Evolutionary conservation across 2,113 vertebrate species (phyloP).

Genomic region (Cyanoderma ruficeps): DNA sequence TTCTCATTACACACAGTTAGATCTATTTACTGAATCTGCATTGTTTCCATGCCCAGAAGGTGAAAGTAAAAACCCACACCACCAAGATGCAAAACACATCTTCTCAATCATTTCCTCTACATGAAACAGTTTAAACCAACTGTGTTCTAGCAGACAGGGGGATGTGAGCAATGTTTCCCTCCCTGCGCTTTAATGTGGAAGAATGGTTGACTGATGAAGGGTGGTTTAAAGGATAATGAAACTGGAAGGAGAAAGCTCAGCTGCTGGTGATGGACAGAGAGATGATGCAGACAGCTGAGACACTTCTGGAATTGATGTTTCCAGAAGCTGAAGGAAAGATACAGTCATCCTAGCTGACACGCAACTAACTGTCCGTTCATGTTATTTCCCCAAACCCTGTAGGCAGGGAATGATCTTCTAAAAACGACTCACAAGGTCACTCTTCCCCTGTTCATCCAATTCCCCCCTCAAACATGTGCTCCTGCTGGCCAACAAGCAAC

Average conservation of each 20-base stretch:
- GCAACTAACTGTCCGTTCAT: background rate
- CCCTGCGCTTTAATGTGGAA: background rate
- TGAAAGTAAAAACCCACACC: background rate
- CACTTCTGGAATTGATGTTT: background rate
- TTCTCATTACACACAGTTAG: background rate
- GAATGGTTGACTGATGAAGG: background rate
- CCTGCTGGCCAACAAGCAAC: background rate
- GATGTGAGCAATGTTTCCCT: background rate
- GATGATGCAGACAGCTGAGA: background rate
- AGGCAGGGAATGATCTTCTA: background rate
- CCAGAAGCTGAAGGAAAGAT: background rate
- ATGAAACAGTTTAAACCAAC: background rate
- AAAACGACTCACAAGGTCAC: background rate
- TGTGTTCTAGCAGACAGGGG: background rate
- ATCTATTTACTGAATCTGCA: background rate
- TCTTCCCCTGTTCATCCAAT: background rate
- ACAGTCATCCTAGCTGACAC: background rate
- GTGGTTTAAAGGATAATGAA: background rate
- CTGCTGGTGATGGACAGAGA: background rate
- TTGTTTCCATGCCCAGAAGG: background rate
- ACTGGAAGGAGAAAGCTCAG: background rate
- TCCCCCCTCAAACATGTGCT: background rate
- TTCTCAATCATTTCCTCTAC: background rate
- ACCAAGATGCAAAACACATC: slow-evolving; percentile 12
- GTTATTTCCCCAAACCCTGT: background rate